Evolutionary conservation across 1,140 invertebrate species (phyloP), one percentile per base, ranked within the genome.

Genomic region (Thrips palmi): DNA sequence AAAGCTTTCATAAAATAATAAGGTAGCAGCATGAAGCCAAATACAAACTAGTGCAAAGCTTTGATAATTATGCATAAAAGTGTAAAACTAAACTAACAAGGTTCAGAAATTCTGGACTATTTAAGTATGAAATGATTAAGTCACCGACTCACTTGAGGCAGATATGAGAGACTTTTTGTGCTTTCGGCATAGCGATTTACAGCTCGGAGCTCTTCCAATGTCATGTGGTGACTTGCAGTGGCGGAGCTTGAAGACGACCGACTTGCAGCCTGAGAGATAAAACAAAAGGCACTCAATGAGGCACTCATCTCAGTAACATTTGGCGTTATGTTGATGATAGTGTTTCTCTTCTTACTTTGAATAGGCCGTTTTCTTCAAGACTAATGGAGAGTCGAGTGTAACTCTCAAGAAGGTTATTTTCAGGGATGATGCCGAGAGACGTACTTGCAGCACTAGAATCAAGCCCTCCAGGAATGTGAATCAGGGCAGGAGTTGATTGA

Each of bases 161-260:
- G 64, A 59, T 83, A 89, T 45, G 80, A 83, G 47, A 91, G 71
- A 58, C 82, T 87, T 57, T 85, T 84, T 12, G 85, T 88, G 57
- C 79, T 85, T 60, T 89, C 85, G n/a, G 84, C 81, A 57, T 85
- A 87, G 47, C 77, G 71, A 64, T 87, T 87, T 37, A 86, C 76
- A 40, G 75, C 80, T 46, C 78, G 64, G 23, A 87, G 62, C 53
- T 87, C 81, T 39, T 86, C 82, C 48, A 83, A 59, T 18, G 77
- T 84, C 76, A 82, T 77, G 53, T 71, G 68, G 34, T 60, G 54
- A 28, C 49, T 40, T n/a, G 23, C 37, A 28, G 45, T 43, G 10
- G 49, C 44, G 41, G 49, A 49, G 33, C 45, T 45, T 25, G 50
- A 49, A 24, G 51, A 51, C 14, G 52, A 54, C 28, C 49, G 38